Conservation (phyloP, 92 coral and sea anemone genomes). For the Zoanthus sansibaricus region DNA sequence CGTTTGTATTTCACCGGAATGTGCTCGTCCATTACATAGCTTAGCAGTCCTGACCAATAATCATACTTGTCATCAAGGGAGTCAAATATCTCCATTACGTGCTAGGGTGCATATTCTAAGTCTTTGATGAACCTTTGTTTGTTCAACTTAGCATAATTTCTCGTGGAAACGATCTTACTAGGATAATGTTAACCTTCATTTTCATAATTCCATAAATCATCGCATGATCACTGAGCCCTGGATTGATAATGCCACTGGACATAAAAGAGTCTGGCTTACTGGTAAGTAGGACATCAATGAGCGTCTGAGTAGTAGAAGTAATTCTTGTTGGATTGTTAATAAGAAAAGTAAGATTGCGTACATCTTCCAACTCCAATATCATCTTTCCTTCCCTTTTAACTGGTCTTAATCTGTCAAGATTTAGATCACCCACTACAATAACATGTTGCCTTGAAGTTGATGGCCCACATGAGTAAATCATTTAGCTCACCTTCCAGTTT, state of each 20-base stretch:
- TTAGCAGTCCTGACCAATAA: constrained; percentile 36
- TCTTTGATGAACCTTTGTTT: constrained; percentile 15
- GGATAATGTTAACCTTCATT: background rate
- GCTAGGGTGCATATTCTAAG: constrained; percentile 28
- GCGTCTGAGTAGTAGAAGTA: background rate
- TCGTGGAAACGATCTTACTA: background rate
- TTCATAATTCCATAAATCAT: constrained; percentile 5
- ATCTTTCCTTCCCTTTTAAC: constrained; percentile 21
- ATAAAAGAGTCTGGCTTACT: background rate
- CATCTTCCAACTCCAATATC: constrained; percentile 19
- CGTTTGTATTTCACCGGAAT: constrained; percentile 33
- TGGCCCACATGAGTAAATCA: constrained; percentile 26
- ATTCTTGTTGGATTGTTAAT: background rate
- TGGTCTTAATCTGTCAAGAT: constrained; percentile 38
- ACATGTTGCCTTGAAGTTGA: constrained; percentile 21
- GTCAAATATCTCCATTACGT: constrained; percentile 46
- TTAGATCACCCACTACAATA: constrained; percentile 30
- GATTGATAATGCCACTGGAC: background rate
- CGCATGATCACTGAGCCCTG: constrained; percentile 8
- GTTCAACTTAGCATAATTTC: background rate
- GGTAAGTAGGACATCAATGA: background rate
- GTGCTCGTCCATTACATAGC: constrained; percentile 41
- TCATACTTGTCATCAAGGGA: constrained; percentile 42
- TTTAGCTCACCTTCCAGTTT: constrained; percentile 43
- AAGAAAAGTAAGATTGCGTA: background rate